Evolutionary conservation across 2,113 vertebrate species (phyloP).

Genomic region (Neomonachus schauinslandi): DNA sequence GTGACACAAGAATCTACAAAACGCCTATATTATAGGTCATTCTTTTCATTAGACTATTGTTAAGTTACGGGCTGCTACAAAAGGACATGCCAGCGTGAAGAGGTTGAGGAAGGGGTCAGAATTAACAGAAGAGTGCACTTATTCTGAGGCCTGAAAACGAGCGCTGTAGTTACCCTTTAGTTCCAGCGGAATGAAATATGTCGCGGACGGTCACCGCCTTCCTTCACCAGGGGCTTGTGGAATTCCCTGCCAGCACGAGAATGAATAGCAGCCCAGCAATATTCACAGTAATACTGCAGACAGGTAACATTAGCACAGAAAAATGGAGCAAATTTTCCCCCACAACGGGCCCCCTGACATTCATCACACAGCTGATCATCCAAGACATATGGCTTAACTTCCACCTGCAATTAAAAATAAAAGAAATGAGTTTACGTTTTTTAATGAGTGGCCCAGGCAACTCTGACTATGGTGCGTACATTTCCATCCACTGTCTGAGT

Average conservation of each 20-base stretch:
- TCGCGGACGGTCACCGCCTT: constrained; percentile 98
- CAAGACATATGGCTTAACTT: constrained; percentile 99
- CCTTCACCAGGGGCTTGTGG: constrained; percentile 99
- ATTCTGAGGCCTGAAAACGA: constrained; percentile 91
- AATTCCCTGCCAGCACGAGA: constrained; percentile 98
- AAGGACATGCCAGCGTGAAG: constrained; percentile 89
- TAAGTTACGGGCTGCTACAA: constrained; percentile 89
- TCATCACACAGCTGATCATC: constrained; percentile 99
- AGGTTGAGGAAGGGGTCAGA: constrained; percentile 89
- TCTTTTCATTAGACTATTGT: constrained; percentile 87
- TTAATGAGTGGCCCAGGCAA: background rate
- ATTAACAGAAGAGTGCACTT: constrained; percentile 99
- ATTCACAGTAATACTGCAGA: constrained; percentile 99
- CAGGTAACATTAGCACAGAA: constrained; percentile 99
- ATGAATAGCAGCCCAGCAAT: constrained; percentile 99
- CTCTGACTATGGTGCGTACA: no score
- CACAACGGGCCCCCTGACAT: constrained; percentile 99
- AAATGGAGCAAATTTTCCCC: constrained; percentile 99
- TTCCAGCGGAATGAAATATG: constrained; percentile 99
- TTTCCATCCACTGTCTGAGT: background rate
- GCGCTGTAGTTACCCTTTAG: constrained; percentile 89
- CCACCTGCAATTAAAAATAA: constrained; percentile 90
- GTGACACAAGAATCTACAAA: constrained; percentile 88
- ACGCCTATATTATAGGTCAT: constrained; percentile 88
- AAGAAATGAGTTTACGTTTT: constrained; percentile 49